Evolutionary conservation across 1,140 invertebrate genomes (phyloP), one percentile per base, ranked within the genome.

Genomic region (Euura lappo): DNA sequence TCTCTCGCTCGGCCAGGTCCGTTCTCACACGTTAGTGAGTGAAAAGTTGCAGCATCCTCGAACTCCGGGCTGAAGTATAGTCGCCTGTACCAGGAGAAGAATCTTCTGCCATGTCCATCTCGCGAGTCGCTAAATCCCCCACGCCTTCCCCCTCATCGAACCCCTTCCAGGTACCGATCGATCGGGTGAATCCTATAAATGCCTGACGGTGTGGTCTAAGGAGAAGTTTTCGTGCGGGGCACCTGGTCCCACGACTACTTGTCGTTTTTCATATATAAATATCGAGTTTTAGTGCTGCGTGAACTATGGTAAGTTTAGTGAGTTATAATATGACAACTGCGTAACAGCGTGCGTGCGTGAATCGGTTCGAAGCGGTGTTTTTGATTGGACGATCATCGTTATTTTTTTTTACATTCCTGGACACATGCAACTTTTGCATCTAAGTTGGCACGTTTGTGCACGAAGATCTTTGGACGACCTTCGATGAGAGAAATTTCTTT

Each of bases 121-220:
- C 68, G 74, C 45, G 13, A 10, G 13, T 10, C 60, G 60, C 8
- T 10, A 13, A 64, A 64, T 13, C 60, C 60, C 8, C 60, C 7
- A 44, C 44, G 6, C 44, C 28, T 68, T 5, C 13, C 64, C 65
- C 13, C 46, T 28, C 69, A 74, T 71, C 13, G 8, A 28, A 28
- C 13, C 51, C 51, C 51, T 60, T 60, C 51, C 51, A 60, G 10
- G 10, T 60, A 60, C 51, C 8, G 65, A 73, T 60, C 77, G 80
- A 85, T 82, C 82, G 79, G 81, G 80, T 85, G 85, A 87, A 87
- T 87, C 86, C 86, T 88, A 88, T 88, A 88, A 88, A 88, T 88
- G 86, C 84, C 82, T 81, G 75, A 83, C 79, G 80, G 81, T 77
- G 66, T 71, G 51, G 44, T 78, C 73, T 78, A 81, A 73, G 81